Conservation (phyloP, 2,888 invertebrate species). For the Melanostoma scalare region DNA sequence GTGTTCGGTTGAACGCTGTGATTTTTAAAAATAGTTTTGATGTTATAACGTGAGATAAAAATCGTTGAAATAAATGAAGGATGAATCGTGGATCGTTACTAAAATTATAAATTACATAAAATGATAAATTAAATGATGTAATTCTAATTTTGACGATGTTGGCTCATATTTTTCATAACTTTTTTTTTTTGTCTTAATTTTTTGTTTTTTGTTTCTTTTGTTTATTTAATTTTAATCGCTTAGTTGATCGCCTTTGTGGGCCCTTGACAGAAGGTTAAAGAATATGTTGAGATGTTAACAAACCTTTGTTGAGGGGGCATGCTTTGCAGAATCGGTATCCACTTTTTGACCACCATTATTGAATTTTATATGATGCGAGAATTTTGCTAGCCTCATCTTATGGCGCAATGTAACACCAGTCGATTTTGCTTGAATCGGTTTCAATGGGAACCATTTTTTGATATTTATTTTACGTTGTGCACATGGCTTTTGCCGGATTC, state of each 20-base stretch:
- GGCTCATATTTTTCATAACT: not conserved
- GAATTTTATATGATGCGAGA: slow-evolving; percentile 78
- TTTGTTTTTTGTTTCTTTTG: slow-evolving; percentile 21
- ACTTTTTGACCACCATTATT: slow-evolving; percentile 78
- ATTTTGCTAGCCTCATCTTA: slow-evolving; percentile 80
- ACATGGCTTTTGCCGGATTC: slow-evolving; percentile 8
- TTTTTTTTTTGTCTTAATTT: slow-evolving; percentile 18
- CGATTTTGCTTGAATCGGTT: slow-evolving; percentile 33
- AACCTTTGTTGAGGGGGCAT: slow-evolving; percentile 71
- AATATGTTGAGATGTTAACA: slow-evolving; percentile 62
- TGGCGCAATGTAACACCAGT: slow-evolving; percentile 18
- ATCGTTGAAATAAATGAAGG: slow-evolving; percentile 68
- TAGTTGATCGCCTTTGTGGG: slow-evolving; percentile 27
- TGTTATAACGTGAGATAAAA: slow-evolving; percentile 61
- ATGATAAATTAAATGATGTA: slow-evolving; percentile 65
- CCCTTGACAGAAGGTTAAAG: slow-evolving; percentile 41
- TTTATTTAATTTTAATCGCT: slow-evolving; percentile 25
- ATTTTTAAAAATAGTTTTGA: slow-evolving; percentile 70
- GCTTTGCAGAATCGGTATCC: slow-evolving; percentile 67
- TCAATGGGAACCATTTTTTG: slow-evolving; percentile 57
- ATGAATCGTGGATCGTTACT: slow-evolving; percentile 68
- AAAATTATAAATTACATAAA: slow-evolving; percentile 71
- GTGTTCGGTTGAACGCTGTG: slow-evolving; percentile 66
- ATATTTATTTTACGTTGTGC: slow-evolving; percentile 21
- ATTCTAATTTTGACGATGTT: slow-evolving; percentile 36